A percentile compares a stretch with the other conserved stretches of the same genome.
Conservation (phyloP, 2,113 vertebrate species). For the Phoxinus phoxinus region DNA sequence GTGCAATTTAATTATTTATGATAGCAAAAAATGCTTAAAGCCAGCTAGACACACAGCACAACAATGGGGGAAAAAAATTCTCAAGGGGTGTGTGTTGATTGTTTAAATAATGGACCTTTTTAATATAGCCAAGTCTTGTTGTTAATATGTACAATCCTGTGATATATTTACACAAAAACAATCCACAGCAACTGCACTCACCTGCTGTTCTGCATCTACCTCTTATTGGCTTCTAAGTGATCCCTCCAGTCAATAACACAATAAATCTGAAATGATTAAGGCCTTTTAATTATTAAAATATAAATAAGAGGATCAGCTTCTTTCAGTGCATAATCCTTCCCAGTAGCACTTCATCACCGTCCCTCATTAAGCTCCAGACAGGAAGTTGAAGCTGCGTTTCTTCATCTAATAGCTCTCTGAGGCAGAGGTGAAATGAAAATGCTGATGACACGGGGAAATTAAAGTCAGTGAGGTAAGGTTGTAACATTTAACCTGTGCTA, state of each 20-base stretch:
- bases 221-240: slow-evolving; percentile 36
- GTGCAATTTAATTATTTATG: neutral
- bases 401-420: slow-evolving; percentile 21
- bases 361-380: neutral
- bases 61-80: neutral
- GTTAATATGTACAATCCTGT: neutral
- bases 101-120: neutral
- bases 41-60: neutral
- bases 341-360: slow-evolving; percentile 26
- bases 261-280: slow-evolving; percentile 43
- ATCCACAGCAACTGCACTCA: neutral
- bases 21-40: neutral
- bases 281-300: slow-evolving; percentile 58
- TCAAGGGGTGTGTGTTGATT: neutral
- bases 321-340: slow-evolving; percentile 39
- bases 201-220: slow-evolving; percentile 11
- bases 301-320: slow-evolving; percentile 55
- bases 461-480: slow-evolving; percentile 24
- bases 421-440: slow-evolving; percentile 22
- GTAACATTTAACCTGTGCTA: slow-evolving; percentile 16
- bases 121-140: neutral
- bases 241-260: slow-evolving; percentile 47
- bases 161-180: neutral
- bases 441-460: slow-evolving; percentile 21
- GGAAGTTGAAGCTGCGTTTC: neutral